These are phyloP conservation scores for Thalpophila matura DNA, from an alignment of 2,888 invertebrate genomes.

Conservation along the genomic window DNA sequence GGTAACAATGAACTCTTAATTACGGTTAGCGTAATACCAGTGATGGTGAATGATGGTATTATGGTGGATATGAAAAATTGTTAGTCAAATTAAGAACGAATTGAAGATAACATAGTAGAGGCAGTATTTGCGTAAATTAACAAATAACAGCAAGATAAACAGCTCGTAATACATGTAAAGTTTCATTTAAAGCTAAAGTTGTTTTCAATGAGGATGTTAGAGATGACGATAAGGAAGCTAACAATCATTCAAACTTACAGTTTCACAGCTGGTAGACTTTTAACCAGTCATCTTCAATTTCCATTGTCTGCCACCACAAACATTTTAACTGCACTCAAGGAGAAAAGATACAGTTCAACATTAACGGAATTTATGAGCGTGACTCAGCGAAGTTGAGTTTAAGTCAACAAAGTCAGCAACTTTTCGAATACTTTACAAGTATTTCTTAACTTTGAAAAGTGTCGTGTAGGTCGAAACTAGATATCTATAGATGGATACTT, in stretches of 20 bases:
- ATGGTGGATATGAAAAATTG: neutral
- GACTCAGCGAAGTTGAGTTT: constrained; percentile 47
- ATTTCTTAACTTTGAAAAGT: constrained; percentile 29
- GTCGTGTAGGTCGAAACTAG: constrained; percentile 7
- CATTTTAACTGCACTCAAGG: constrained; percentile 51
- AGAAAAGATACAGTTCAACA: constrained; percentile 51
- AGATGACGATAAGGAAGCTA: constrained; percentile 4
- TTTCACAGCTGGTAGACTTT: constrained; percentile 7
- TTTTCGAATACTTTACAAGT: constrained; percentile 46
- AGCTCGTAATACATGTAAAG: neutral
- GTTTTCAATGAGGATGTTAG: neutral
- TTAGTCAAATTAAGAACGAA: too few species aligned
- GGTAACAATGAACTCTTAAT: too few species aligned
- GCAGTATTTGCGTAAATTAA: neutral
- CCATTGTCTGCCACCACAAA: constrained; percentile 39
- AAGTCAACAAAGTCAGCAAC: constrained; percentile 34
- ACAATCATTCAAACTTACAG: constrained; percentile 1
- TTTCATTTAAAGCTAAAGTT: too few species aligned
- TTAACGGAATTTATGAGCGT: constrained; percentile 49
- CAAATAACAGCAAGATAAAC: neutral
- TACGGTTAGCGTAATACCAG: too few species aligned
- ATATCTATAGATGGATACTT: neutral
- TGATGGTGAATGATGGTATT: neutral
- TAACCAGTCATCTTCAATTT: constrained; percentile 33
- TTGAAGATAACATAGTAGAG: too few species aligned